A percentile compares a stretch with the other conserved stretches of the same genome.
These are phyloP conservation scores for Pangasianodon hypophthalmus DNA, from an alignment of 2,113 vertebrate genomes.

Conservation along the genomic window DNA sequence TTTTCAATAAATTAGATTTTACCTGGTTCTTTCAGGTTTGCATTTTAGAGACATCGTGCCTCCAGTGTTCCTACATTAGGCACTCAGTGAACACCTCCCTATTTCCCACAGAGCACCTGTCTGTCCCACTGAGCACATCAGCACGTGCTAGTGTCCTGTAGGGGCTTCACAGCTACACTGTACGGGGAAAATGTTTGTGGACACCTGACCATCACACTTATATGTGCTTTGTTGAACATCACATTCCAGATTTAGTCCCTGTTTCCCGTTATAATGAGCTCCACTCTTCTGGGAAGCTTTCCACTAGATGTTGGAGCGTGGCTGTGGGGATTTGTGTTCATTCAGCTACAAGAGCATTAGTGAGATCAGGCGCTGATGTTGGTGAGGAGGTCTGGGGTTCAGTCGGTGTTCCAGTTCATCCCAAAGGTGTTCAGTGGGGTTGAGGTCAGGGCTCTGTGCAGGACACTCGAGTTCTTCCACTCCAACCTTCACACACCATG, in stretches of 20 bases:
- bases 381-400: background rate
- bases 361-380: background rate
- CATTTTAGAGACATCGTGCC: background rate
- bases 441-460: background rate
- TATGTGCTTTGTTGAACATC: background rate
- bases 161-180: background rate
- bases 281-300: background rate
- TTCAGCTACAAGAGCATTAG: background rate
- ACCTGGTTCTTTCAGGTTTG: background rate
- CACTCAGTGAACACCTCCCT: background rate
- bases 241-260: background rate
- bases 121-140: background rate
- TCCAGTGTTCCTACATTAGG: background rate
- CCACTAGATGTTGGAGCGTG: background rate
- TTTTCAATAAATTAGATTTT: background rate
- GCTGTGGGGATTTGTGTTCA: background rate
- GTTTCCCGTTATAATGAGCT: background rate
- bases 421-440: background rate
- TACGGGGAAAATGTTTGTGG: background rate
- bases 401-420: background rate
- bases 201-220: background rate
- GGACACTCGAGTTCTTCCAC: background rate
- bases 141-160: background rate
- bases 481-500: background rate
- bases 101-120: background rate